A percentile compares a stretch with the other conserved stretches of the same genome.
Conservation (phyloP, 2,113 vertebrate genomes). For the Cheilinus undulatus region DNA sequence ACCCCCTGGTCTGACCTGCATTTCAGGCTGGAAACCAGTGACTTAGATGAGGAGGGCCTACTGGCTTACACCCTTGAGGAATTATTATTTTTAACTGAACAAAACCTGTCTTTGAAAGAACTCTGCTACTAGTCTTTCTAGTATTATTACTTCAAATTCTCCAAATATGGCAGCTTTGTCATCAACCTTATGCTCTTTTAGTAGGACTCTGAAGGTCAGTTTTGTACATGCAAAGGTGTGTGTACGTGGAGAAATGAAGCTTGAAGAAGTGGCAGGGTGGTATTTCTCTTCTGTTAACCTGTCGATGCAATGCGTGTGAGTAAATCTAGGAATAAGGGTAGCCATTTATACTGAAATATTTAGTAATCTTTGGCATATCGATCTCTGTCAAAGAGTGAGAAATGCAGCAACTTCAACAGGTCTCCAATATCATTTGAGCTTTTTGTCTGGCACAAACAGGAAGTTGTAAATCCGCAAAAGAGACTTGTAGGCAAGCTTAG, state of each 20-base stretch:
- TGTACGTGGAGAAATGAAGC: conserved; percentile 43
- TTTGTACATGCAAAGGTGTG: conserved; percentile 41
- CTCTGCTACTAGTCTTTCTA: too few relatives aligned
- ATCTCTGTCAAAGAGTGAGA: not conserved
- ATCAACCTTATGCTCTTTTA: too few relatives aligned
- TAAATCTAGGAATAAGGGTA: not conserved
- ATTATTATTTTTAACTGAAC: too few relatives aligned
- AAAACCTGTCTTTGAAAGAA: too few relatives aligned
- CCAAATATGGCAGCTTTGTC: too few relatives aligned
- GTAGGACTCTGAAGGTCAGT: too few relatives aligned
- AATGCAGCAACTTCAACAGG: conserved; percentile 26
- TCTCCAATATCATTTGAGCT: not conserved
- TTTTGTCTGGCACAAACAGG: not conserved
- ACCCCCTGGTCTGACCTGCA: too few relatives aligned
- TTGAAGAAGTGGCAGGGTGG: conserved; percentile 29
- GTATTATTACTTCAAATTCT: too few relatives aligned
- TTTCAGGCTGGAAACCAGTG: too few relatives aligned
- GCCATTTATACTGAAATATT: conserved; percentile 17
- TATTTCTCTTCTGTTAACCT: conserved; percentile 24
- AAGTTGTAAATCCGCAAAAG: not conserved
- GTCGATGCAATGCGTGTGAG: conserved; percentile 17
- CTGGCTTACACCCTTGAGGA: too few relatives aligned
- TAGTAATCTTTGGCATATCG: conserved; percentile 15
- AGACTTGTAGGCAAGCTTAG: not conserved
- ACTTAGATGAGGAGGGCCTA: too few relatives aligned